phyloP scores from a whole-genome alignment of 2,888 invertebrate species.

The Tillus elongatus region DNA sequence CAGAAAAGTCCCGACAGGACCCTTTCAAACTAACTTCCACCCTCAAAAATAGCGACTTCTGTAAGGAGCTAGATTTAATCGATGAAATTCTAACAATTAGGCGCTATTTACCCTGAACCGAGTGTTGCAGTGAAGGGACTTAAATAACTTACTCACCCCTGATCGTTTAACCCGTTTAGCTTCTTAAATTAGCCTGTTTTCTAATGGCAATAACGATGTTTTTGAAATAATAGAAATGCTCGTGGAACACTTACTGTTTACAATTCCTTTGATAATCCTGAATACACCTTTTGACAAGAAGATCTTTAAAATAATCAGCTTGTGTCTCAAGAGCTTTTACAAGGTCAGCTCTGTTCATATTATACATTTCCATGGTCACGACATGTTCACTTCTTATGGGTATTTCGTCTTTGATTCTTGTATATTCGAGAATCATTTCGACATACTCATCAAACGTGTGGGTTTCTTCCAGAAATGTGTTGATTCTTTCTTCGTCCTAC shows the following conservation, averaged over 20 bases:
- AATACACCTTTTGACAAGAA: slow-evolving; percentile 65
- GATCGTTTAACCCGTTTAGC: too few relatives aligned
- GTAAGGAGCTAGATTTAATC: too few relatives aligned
- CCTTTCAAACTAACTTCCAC: too few relatives aligned
- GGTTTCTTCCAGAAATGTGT: slow-evolving; percentile 56
- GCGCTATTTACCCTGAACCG: too few relatives aligned
- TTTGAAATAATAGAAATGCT: not conserved
- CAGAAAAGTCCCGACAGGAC: too few relatives aligned
- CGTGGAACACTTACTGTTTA: slow-evolving; percentile 51
- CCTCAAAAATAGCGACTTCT: too few relatives aligned
- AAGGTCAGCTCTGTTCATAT: slow-evolving; percentile 71
- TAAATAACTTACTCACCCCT: too few relatives aligned
- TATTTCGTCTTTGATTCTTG: slow-evolving; percentile 53
- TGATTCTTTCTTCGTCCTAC: slow-evolving; percentile 54
- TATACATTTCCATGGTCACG: slow-evolving; percentile 73
- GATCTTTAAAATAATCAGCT: slow-evolving; percentile 59
- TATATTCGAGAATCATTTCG: slow-evolving; percentile 52
- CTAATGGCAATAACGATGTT: too few relatives aligned
- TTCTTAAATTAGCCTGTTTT: too few relatives aligned
- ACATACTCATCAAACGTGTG: slow-evolving; percentile 59
- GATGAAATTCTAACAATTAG: too few relatives aligned
- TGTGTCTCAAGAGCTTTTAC: slow-evolving; percentile 60
- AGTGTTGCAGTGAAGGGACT: too few relatives aligned
- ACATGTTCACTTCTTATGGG: slow-evolving; percentile 53
- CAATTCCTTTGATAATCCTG: slow-evolving; percentile 71